phyloP scores from a whole-genome alignment of 1,140 invertebrate genomes.

The Drosophila equinoxialis region DNA sequence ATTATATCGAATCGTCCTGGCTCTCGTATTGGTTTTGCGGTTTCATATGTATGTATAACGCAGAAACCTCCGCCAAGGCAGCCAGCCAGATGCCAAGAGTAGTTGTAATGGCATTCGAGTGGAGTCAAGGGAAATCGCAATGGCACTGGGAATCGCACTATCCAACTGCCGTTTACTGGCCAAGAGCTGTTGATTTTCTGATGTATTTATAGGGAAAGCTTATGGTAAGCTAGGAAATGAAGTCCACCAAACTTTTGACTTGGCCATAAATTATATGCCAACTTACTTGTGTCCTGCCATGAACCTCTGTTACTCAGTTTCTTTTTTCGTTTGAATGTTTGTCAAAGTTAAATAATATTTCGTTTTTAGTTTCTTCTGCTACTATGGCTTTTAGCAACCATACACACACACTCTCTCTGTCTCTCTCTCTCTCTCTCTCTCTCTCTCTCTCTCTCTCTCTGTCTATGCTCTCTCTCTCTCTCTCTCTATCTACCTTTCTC shows the following conservation, averaged over 20 bases:
- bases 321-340: constrained; percentile 1
- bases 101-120: constrained; percentile 11
- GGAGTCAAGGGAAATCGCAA: constrained; percentile 10
- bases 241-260: constrained; percentile 13
- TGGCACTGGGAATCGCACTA: constrained; percentile 2
- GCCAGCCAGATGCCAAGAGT: background rate
- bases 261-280: constrained; percentile 8
- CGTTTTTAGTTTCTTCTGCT: constrained; percentile 27
- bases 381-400: too few relatives aligned
- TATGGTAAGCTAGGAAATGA: constrained; percentile 17
- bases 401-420: background rate
- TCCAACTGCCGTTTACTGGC: background rate
- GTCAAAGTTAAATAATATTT: constrained; percentile 32
- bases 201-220: constrained; percentile 18
- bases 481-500: background rate
- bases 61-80: background rate
- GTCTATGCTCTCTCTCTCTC: too few relatives aligned
- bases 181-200: constrained; percentile 9
- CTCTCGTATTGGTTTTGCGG: constrained; percentile 71
- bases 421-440: background rate
- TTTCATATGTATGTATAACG: constrained; percentile 13
- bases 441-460: background rate
- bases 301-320: background rate
- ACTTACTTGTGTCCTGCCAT: background rate
- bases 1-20: constrained; percentile 70